Conservation (phyloP, 2,888 invertebrate species). For the Ichneumoninae sp. region DNA sequence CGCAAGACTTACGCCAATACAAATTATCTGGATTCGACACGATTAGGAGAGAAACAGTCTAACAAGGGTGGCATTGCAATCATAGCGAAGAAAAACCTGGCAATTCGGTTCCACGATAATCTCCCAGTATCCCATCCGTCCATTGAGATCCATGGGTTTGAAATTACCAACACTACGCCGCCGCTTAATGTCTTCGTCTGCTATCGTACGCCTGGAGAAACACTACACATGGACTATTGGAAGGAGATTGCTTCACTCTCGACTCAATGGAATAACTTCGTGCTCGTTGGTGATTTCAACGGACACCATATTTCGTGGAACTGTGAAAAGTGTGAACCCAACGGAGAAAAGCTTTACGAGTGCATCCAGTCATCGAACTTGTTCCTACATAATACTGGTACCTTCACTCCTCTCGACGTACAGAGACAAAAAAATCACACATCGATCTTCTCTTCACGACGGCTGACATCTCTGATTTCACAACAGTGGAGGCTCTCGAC, state of each 20-base stretch:
- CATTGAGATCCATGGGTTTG: constrained; percentile 30
- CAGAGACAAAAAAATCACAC: constrained; percentile 51
- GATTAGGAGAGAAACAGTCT: constrained; percentile 10
- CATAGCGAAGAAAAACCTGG: constrained; percentile 21
- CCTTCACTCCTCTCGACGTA: constrained; percentile 32
- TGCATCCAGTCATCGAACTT: constrained; percentile 33
- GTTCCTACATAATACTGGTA: constrained; percentile 34
- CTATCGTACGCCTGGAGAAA: constrained; percentile 34
- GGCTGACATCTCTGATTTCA: constrained; percentile 36
- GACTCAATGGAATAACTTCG: neutral
- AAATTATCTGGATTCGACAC: constrained; percentile 24
- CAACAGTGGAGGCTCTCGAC: constrained; percentile 10
- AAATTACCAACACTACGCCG: constrained; percentile 44
- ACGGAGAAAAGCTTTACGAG: constrained; percentile 34
- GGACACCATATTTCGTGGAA: constrained; percentile 33
- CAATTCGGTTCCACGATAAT: neutral
- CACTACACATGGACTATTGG: constrained; percentile 26
- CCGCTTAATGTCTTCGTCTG: constrained; percentile 32
- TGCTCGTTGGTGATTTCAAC: constrained; percentile 33
- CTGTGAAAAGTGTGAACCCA: constrained; percentile 29
- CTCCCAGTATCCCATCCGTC: constrained; percentile 7
- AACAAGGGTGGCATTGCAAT: constrained; percentile 28
- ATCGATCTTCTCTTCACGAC: constrained; percentile 49
- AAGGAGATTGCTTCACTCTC: constrained; percentile 18
- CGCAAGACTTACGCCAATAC: constrained; percentile 12